Evolutionary conservation across 2,888 invertebrate species (phyloP), one percentile per base, ranked within the genome.

Genomic region (Eurytoma adleriae): DNA sequence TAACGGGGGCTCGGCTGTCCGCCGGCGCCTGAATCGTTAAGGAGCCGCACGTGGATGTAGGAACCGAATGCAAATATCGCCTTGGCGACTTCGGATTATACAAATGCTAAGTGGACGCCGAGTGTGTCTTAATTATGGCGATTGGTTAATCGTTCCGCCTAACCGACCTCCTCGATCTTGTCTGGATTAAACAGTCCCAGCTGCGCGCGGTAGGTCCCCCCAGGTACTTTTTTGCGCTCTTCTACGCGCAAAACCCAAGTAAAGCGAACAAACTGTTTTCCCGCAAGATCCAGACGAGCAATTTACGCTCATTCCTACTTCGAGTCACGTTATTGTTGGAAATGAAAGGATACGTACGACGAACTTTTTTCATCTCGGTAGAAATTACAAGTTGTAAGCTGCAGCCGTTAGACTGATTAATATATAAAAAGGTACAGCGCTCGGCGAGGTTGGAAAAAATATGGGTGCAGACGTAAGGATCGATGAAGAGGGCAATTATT

Each of bases 41-140:
- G 84, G 82, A 83, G 83, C 81, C 61, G 61, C 16, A 27, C 14
- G 50, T 50, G 10, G 48, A 24, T 54, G 66, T 56, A 69, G 64
- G 78, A 67, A 57, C 80, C 85, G 84, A 85, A 89, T 88, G 89
- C 86, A 88, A 89, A 89, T 89, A 40, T 82, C 84, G 83, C 84
- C 83, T 24, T 24, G 30, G 12, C 81, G 75, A 79, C 84, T 82
- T 84, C 75, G 83, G 80, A 84, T 87, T 83, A 85, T 86, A 86
- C 85, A 86, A 86, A 87, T 87, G 86, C 86, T 86, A 87, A 87
- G 86, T 87, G 84, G 86, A 30, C 67, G 62, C 83, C 80, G 85
- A 84, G 86, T 85, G 87, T 86, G 86, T 88, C 88, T 89, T 89
- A 88, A 89, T 89, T 89, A 88, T 86, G 86, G 86, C 87, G 88